These are phyloP conservation scores for Phacellophora camtschatica DNA, from an alignment of 30 jellyfish, hydroid and myxozoan genomes.

Conservation along the genomic window DNA sequence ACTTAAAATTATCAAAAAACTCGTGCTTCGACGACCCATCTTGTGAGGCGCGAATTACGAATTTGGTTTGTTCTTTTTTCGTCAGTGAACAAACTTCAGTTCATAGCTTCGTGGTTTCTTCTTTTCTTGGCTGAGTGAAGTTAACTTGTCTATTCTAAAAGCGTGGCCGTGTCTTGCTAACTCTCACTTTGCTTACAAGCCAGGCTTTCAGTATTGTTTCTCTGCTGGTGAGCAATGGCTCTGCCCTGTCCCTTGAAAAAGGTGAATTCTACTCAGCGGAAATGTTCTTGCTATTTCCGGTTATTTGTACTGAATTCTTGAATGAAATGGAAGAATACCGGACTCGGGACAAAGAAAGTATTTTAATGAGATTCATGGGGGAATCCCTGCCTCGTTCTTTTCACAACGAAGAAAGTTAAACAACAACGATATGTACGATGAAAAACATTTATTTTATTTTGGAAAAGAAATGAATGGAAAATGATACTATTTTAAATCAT, in stretches of 20 bases:
- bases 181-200: constrained; percentile 38
- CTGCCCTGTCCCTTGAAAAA: constrained; percentile 60
- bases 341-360: constrained; percentile 5
- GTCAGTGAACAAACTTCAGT: background rate
- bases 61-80: background rate
- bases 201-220: constrained; percentile 56
- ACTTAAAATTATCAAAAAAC: constrained; percentile 12
- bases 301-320: constrained; percentile 9
- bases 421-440: too few species aligned
- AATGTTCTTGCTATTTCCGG: constrained; percentile 58
- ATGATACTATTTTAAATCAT: too few species aligned
- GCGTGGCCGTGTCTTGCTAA: constrained; percentile 13
- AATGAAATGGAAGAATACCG: background rate
- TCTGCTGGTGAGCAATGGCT: constrained; percentile 46
- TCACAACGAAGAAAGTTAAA: too few species aligned
- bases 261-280: constrained; percentile 75
- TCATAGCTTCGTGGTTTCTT: constrained; percentile 11
- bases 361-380: constrained; percentile 28
- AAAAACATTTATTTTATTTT: too few species aligned
- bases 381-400: background rate
- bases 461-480: too few species aligned
- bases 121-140: constrained; percentile 2
- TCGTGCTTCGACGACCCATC: constrained; percentile 65
- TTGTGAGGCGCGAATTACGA: constrained; percentile 48
- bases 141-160: background rate